phyloP scores from a whole-genome alignment of 2,113 vertebrate species.

The Planiliza haematocheilus region DNA sequence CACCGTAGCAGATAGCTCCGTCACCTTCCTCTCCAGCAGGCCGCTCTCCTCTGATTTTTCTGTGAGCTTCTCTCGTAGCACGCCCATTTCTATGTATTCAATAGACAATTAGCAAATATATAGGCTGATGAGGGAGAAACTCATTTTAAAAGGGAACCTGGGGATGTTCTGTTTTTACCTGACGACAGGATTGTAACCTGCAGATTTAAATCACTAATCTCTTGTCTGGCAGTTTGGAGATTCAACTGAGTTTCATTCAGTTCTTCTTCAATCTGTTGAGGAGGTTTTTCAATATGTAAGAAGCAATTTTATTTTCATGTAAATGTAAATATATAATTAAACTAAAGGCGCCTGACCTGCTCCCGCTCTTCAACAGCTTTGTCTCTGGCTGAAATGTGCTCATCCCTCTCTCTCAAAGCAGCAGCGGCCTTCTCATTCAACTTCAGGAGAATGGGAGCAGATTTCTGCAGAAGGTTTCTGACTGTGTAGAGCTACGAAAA shows the following conservation, averaged over 20 bases:
- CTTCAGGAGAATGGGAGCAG: constrained; percentile 70
- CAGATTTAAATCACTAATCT: constrained; percentile 79
- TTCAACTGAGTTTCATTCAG: constrained; percentile 50
- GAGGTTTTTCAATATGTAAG: not conserved
- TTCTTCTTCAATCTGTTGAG: constrained; percentile 75
- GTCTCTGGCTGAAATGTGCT: constrained; percentile 72
- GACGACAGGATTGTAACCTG: constrained; percentile 81
- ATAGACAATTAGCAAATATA: not conserved
- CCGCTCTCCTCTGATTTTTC: constrained; percentile 73
- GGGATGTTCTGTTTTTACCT: constrained; percentile 67
- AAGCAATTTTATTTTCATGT: too few relatives aligned
- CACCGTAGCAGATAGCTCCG: constrained; percentile 79
- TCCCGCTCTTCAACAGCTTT: constrained; percentile 75
- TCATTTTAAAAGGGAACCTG: not conserved
- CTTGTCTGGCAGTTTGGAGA: constrained; percentile 71
- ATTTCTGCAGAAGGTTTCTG: constrained; percentile 76
- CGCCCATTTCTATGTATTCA: constrained; percentile 78
- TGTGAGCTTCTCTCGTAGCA: constrained; percentile 78
- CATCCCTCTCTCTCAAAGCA: constrained; percentile 76
- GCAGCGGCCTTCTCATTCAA: constrained; percentile 79
- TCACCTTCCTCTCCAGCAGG: constrained; percentile 77
- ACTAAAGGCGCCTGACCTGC: constrained; percentile 63
- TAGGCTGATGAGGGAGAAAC: not conserved
- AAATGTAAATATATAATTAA: not conserved
- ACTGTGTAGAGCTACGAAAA: constrained; percentile 79